Evolutionary conservation across 2,797 vertebrate species (phyloP), one percentile per base, ranked within the genome.

Genomic region (Acanthurus leucopareius): DNA sequence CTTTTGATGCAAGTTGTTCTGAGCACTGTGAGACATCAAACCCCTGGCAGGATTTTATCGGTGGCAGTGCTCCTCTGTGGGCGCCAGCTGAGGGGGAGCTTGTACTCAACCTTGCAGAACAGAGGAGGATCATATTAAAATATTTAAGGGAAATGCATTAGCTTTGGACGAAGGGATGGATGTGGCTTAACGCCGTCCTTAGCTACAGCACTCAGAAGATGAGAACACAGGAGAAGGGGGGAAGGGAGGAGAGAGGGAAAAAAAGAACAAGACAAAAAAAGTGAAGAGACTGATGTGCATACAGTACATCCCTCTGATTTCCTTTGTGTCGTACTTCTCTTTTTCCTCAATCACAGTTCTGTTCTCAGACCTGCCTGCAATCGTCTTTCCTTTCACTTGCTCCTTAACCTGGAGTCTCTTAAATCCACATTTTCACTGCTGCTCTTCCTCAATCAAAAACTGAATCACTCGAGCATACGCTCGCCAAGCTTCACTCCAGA

Each of bases 111-210:
- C 86, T 83, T 75, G 85, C 83, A 84, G 88, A 91, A 87, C 78
- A 83, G 74, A 89, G 73, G 73, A 69, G 81, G 75, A 87, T 84
- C 74, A 69, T 83, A 77, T 90, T 95, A 88, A 95, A 95, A 96
- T 95, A 96, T 96, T 96, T 92, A 96, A 88, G 82, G 82, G 82
- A 88, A 94, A 90, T 86, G 90, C 95, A 95, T 96, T 96, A 95
- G 90, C 87, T 90, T 82, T 88, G 89, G 88, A 84, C 48, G 22
- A 82, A 83, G 83, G 75, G 70, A 44, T 85, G 74, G 83, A 80
- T 73, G 79, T 70, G 73, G 74, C 66, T 84, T 79, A 86, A 88
- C 85, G 54, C 72, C 63, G 66, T 68, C 56, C 64, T 78, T 86
- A 44, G 83, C 90, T 86, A 70, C 84, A 86, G 88, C 91, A 92